Evolutionary conservation across 2,888 invertebrate genomes (phyloP), one percentile per base, ranked within the genome.

Genomic region (Lithophane leautieri): DNA sequence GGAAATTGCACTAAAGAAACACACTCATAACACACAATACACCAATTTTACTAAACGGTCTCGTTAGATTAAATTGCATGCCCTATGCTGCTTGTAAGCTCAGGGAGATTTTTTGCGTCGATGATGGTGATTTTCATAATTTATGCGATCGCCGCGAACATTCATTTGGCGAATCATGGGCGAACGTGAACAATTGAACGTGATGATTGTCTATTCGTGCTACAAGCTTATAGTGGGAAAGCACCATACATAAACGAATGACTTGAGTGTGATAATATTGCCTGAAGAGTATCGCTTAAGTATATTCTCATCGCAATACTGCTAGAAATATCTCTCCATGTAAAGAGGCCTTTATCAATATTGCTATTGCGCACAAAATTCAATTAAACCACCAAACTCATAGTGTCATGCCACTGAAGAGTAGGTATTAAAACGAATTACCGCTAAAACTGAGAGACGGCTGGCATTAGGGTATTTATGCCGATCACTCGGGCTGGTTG

Each of bases 391-490:
- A 58, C 14, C 34, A 61, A 70, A 72, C 14, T 67, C 25, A 50
- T 44, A 70, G 19, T 71, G 66, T 67, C 61, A 69, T 16, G 3
- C 40, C n/a, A 44, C 25, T 56, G 52, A 73, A 73, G 70, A 44
- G 62, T 50, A 25, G 52, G 63, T 61, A 84, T 86, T 84, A 73
- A 73, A 86, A 67, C 61, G 66, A 71, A 85, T 79, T 85, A 82
- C 63, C 66, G 56, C 60, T 79, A 54, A 76, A 75, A 82, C 79
- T 79, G 82, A 79, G 79, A 70, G 73, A 84, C 62, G 73, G 75
- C 73, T n/a, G 74, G 69, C 70, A 78, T 79, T 84, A 84, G 79
- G 71, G 87, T 89, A 90, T 91, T 91, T 90, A 90, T 76, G 88
- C 86, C 86, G 79, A 87, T 89, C 83, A 86, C 81, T 79, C 84